These are phyloP conservation scores for Emmelina monodactyla DNA, from an alignment of 2,888 invertebrate species.

Conservation along the genomic window DNA sequence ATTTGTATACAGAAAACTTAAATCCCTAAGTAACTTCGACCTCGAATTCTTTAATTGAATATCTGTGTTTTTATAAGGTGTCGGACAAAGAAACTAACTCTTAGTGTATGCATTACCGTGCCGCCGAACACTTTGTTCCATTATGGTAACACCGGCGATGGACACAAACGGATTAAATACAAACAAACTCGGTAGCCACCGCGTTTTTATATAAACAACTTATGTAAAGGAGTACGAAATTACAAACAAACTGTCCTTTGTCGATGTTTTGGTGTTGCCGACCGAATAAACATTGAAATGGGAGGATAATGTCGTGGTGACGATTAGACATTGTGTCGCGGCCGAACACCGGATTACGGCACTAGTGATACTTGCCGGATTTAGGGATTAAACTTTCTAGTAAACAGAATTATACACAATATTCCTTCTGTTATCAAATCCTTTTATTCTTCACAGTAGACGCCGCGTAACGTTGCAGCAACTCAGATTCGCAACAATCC, in stretches of 20 bases:
- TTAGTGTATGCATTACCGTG: constrained; percentile 19
- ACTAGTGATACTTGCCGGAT: constrained; percentile 49
- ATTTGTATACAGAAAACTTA: no score
- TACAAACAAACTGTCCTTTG: constrained; percentile 57
- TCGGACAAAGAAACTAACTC: no score
- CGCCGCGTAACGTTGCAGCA: background rate
- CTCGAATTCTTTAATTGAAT: no score
- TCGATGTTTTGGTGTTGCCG: constrained; percentile 28
- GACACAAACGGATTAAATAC: constrained; percentile 57
- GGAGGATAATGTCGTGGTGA: constrained; percentile 37
- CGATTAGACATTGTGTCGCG: constrained; percentile 38
- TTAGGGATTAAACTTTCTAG: constrained; percentile 45
- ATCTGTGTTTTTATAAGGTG: no score
- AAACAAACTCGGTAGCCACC: constrained; percentile 47
- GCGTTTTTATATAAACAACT: constrained; percentile 49
- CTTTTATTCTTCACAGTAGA: constrained; percentile 13
- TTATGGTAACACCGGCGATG: constrained; percentile 41
- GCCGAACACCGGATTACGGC: constrained; percentile 18
- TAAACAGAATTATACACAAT: constrained; percentile 38
- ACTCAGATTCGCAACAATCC: background rate
- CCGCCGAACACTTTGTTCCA: constrained; percentile 26
- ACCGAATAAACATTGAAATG: constrained; percentile 18
- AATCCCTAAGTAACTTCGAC: no score
- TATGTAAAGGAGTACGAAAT: constrained; percentile 43
- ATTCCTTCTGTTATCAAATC: constrained; percentile 31